phyloP scores from a whole-genome alignment of 1,140 invertebrate genomes.

The Cephus cinctus region DNA sequence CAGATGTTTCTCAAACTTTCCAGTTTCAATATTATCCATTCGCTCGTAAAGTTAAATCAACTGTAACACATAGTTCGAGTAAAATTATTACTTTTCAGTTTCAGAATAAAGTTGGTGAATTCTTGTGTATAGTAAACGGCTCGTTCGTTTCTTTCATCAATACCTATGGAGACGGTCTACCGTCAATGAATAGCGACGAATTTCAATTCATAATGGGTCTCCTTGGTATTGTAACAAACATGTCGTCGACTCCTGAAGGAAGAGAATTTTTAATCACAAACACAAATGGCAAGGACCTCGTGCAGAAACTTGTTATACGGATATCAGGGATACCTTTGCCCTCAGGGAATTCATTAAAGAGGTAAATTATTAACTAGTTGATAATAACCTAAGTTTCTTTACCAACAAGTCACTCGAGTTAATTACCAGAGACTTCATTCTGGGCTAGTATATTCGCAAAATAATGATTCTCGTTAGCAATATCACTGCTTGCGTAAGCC shows the following conservation, averaged over 20 bases:
- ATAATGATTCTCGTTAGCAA: too few species aligned
- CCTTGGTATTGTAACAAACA: constrained; percentile 47
- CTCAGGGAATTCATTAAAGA: constrained; percentile 31
- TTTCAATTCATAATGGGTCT: constrained; percentile 49
- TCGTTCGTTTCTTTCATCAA: constrained; percentile 47
- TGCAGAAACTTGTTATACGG: constrained; percentile 35
- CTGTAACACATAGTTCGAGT: neutral
- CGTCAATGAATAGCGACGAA: constrained; percentile 38
- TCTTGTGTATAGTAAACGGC: constrained; percentile 44
- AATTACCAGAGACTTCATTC: too few species aligned
- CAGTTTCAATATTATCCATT: neutral
- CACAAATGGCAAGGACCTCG: constrained; percentile 38
- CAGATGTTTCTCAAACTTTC: too few species aligned
- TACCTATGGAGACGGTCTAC: constrained; percentile 36
- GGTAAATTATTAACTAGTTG: constrained; percentile 19
- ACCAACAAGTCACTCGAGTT: too few species aligned
- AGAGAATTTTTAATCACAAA: constrained; percentile 45
- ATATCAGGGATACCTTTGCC: constrained; percentile 32
- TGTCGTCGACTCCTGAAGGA: constrained; percentile 43
- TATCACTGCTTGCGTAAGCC: too few species aligned
- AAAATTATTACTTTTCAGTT: too few species aligned
- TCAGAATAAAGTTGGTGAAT: constrained; percentile 44
- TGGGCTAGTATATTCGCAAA: too few species aligned
- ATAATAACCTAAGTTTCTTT: too few species aligned
- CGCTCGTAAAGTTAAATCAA: neutral